Evolutionary conservation across 2,888 invertebrate genomes (phyloP), one percentile per base, ranked within the genome.

Genomic region (Trilocha varians): DNA sequence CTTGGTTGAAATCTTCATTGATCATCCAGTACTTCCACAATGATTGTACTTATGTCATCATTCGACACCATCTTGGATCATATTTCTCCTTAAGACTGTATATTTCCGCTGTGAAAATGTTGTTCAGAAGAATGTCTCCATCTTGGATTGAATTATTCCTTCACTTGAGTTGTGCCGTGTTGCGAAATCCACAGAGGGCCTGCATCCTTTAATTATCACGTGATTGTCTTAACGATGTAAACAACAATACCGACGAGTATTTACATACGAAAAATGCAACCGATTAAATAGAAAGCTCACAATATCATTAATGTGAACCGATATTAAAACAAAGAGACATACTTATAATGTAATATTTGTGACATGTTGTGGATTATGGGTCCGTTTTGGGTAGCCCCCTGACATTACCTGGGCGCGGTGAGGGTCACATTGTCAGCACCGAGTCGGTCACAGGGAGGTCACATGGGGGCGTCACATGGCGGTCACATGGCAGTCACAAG

Each of bases 311-410:
- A 15, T 34, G 42, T 35, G 42, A 34, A 36, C 40, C 16, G 6
- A 16, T 32, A 16, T 46, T 43, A 37, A 43, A 41, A 45, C 44
- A 50, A 47, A 45, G n/a, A 48, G 41, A 52, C 46, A 39, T 25
- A 46, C 52, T 46, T 46, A 49, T 53, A 50, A 50, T 49, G 49
- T 52, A 41, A 46, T n/a, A n/a, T n/a, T n/a, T n/a, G 33, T 38
- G 46, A 51, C 73, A 75, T 76, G 75, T 70, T 70, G 71, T 72
- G 67, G 71, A 69, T 62, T 65, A 62, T 73, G 66, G 68, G 69
- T 76, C 77, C 79, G 70, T 62, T 60, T 59, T 58, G 57, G 60
- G 76, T 77, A 78, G 73, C 78, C 79, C 74, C 79, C 73, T 64
- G 58, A 72, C 69, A 73, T 84, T 84, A 83, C 83, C 84, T 83